Evolutionary conservation across 53 echinoderm and acorn worm species (phyloP).

Genomic region (Antedon mediterranea): DNA sequence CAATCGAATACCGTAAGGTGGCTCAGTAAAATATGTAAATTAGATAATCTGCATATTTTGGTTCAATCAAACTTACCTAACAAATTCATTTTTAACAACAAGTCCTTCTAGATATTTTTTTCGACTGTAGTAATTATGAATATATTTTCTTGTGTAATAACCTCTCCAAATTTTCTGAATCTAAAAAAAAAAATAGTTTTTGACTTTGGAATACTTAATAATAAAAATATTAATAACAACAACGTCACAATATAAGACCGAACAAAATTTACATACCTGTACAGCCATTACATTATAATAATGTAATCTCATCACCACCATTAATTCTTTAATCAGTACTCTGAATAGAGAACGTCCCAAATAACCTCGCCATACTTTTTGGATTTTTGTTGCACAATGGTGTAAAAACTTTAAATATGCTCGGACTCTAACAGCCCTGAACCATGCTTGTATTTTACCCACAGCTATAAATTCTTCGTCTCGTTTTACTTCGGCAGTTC

Average conservation of each 20-base stretch:
- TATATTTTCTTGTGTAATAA: slow-evolving; percentile 91
- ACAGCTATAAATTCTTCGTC: slow-evolving; percentile 41
- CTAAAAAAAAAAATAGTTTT: slow-evolving; percentile 32
- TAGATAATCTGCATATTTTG: too few species aligned
- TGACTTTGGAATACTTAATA: too few species aligned
- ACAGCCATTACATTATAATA: slow-evolving; percentile 94
- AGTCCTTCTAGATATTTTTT: slow-evolving; percentile 91
- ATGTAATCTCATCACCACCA: slow-evolving; percentile 74
- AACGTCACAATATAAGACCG: too few species aligned
- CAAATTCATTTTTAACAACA: slow-evolving; percentile 79
- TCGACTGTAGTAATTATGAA: slow-evolving; percentile 86
- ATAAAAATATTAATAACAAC: too few species aligned
- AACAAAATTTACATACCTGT: slow-evolving; percentile 26
- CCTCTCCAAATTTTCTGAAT: slow-evolving; percentile 96
- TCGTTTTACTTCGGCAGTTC: slow-evolving; percentile 68
- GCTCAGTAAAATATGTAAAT: too few species aligned
- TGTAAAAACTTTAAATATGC: slow-evolving; percentile 67
- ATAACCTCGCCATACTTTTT: slow-evolving; percentile 81
- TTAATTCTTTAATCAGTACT: slow-evolving; percentile 52
- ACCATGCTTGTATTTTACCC: slow-evolving; percentile 84
- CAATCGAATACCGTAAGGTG: too few species aligned
- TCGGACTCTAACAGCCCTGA: slow-evolving; percentile 65
- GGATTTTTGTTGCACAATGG: slow-evolving; percentile 65
- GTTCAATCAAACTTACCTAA: slow-evolving; percentile 39
- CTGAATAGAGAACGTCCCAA: slow-evolving; percentile 54